phyloP scores from a whole-genome alignment of 2,113 vertebrate genomes.

The Helogale parvula region DNA sequence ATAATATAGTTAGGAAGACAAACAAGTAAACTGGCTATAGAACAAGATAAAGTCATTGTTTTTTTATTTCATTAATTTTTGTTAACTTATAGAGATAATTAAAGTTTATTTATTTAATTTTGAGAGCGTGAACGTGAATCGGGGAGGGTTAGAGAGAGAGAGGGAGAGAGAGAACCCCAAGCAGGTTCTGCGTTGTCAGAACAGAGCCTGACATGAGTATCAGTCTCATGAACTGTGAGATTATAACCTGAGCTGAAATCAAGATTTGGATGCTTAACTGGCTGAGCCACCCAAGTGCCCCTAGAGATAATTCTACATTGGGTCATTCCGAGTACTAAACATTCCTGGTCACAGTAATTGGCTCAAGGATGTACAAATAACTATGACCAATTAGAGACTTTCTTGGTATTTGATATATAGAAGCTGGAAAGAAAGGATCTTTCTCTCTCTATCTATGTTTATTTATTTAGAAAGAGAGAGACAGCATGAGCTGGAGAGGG shows the following conservation, averaged over 20 bases:
- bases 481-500: too few species aligned
- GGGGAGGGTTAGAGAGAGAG: too few species aligned
- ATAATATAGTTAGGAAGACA: neutral
- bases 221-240: too few species aligned
- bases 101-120: too few species aligned
- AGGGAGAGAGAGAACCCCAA: too few species aligned
- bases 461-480: too few species aligned
- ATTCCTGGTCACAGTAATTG: neutral
- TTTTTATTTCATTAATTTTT: neutral
- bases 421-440: neutral
- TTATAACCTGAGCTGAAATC: too few species aligned
- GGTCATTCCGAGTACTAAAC: neutral
- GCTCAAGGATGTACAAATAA: neutral
- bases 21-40: conserved; percentile 24
- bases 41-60: conserved; percentile 12
- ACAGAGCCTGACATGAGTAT: too few species aligned
- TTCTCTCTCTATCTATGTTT: neutral
- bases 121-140: too few species aligned
- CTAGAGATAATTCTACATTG: neutral
- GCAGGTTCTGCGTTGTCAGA: too few species aligned
- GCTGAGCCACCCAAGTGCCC: too few species aligned
- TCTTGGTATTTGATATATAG: neutral
- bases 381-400: neutral
- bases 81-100: conserved; percentile 28
- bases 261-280: too few species aligned